Evolutionary conservation across 2,113 vertebrate genomes (phyloP).

Genomic region (Eptatretus burgeri): DNA sequence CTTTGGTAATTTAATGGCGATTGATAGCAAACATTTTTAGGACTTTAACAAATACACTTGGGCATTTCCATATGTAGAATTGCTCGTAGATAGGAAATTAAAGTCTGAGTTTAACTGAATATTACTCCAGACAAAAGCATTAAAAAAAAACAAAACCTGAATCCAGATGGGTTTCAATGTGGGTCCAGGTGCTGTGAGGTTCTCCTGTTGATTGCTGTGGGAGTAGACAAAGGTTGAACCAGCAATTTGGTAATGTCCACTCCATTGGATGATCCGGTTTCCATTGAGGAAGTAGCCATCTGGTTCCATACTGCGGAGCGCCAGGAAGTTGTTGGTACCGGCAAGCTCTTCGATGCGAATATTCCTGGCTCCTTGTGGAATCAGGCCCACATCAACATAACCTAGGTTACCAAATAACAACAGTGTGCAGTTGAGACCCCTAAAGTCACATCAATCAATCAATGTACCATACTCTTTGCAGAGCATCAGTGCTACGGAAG

Average conservation of each 20-base stretch:
- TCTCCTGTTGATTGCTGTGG: conserved; percentile 59
- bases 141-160: conserved; percentile 29
- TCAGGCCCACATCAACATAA: conserved; percentile 59
- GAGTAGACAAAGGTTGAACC: conserved; percentile 57
- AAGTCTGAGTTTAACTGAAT: too few relatives aligned
- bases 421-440: too few relatives aligned
- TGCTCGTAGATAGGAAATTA: too few relatives aligned
- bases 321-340: conserved; percentile 74
- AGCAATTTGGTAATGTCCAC: conserved; percentile 60
- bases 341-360: conserved; percentile 51
- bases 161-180: conserved; percentile 54
- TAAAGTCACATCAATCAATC: background rate
- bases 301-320: conserved; percentile 32
- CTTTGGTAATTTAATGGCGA: too few relatives aligned
- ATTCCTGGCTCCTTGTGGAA: conserved; percentile 64
- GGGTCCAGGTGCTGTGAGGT: conserved; percentile 56
- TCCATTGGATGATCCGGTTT: conserved; percentile 91
- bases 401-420: conserved; percentile 18
- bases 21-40: too few relatives aligned
- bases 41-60: too few relatives aligned
- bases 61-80: too few relatives aligned
- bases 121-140: too few relatives aligned
- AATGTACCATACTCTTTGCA: background rate
- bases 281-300: conserved; percentile 74
- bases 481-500: too few relatives aligned